A percentile compares a stretch with the other conserved stretches of the same genome.
Evolutionary conservation across 2,113 vertebrate species (phyloP).

Genomic region (Archocentrus centrarchus): DNA sequence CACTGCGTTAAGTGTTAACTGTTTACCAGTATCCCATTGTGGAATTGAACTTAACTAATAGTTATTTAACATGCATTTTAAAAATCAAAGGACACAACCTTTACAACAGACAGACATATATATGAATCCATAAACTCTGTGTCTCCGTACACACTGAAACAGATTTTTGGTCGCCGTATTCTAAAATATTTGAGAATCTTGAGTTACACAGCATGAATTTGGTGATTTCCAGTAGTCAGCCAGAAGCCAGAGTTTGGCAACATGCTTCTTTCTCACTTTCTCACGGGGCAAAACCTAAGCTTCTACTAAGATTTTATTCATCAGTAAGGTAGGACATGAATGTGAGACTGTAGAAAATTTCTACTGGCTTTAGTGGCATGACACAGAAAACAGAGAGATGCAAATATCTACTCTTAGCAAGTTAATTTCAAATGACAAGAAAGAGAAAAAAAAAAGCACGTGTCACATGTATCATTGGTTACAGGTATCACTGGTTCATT

Average conservation of each 20-base stretch:
- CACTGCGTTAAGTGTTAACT: neutral
- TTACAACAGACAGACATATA: neutral
- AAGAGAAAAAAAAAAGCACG: neutral
- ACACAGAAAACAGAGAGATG: neutral
- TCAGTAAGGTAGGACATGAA: neutral
- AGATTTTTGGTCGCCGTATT: slow-evolving; percentile 7
- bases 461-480: neutral
- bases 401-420: neutral
- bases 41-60: neutral
- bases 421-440: slow-evolving; percentile 11
- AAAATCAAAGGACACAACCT: slow-evolving; percentile 6
- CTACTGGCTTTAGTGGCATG: neutral
- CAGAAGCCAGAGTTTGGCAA: slow-evolving; percentile 11
- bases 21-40: neutral
- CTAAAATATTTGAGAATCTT: slow-evolving; percentile 35
- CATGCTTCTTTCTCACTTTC: neutral
- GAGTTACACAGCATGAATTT: slow-evolving; percentile 16
- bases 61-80: neutral
- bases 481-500: neutral
- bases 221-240: slow-evolving; percentile 12
- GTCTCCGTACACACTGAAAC: neutral
- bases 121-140: slow-evolving; percentile 5
- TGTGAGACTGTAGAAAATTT: neutral
- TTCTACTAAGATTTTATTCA: neutral
- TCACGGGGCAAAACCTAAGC: neutral